Percentiles rank a stretch among this genome's conserved stretches.
Conservation (phyloP, 2,888 invertebrate species). For the Drosophila mayaguana region DNA sequence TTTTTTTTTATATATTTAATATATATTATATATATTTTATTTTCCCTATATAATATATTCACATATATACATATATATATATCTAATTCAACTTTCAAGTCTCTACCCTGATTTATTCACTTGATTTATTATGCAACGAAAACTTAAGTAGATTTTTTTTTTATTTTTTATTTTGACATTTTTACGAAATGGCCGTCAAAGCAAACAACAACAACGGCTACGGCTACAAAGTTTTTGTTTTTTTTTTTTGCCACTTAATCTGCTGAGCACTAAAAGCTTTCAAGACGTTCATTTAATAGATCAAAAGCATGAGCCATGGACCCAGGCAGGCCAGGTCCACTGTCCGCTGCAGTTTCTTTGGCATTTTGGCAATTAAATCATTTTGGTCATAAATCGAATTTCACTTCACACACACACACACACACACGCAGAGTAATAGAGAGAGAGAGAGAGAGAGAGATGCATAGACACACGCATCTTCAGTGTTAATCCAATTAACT, state of each 20-base stretch:
- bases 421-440: neutral
- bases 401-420: constrained; percentile 25
- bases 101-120: neutral
- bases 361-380: constrained; percentile 75
- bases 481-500: constrained; percentile 76
- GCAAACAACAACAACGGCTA: neutral
- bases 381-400: constrained; percentile 74
- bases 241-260: neutral
- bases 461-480: constrained; percentile 19
- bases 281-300: constrained; percentile 6
- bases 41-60: no score
- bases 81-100: neutral
- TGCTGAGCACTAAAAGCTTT: constrained; percentile 3
- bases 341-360: constrained; percentile 33
- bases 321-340: constrained; percentile 9
- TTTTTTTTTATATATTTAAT: no score
- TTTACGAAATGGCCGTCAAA: neutral
- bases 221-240: constrained; percentile 3
- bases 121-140: constrained; percentile 12
- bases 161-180: constrained; percentile 2
- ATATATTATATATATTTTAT: no score
- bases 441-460: neutral
- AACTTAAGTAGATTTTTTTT: neutral
- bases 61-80: neutral
- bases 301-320: constrained; percentile 3